Evolutionary conservation across 2,113 vertebrate species (phyloP).

Genomic region (Malurus melanocephalus): DNA sequence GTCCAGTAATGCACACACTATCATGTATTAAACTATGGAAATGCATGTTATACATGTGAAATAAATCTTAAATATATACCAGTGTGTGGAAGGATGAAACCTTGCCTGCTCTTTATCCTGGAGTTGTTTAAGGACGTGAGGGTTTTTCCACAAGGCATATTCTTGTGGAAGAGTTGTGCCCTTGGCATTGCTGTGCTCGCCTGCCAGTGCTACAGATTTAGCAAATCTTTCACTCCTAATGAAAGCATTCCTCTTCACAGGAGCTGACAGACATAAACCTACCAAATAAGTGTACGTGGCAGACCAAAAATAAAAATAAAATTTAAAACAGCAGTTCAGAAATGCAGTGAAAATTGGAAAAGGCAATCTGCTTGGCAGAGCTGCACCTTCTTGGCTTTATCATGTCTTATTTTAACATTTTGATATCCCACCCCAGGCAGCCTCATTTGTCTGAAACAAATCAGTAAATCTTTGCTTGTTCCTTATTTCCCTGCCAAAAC

Average conservation of each 20-base stretch:
- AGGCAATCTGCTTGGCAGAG: not conserved
- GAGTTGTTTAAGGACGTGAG: not conserved
- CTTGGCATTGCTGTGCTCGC: accelerated
- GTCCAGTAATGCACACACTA: not conserved
- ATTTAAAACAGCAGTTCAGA: not conserved
- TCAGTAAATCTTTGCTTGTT: not conserved
- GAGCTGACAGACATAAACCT: not conserved
- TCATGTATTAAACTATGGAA: not conserved
- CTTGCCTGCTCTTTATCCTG: not conserved
- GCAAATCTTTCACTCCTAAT: not conserved
- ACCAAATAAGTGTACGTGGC: not conserved
- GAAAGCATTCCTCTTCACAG: not conserved
- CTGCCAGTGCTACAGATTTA: not conserved
- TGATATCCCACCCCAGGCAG: not conserved
- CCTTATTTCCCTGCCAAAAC: not conserved
- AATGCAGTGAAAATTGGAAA: not conserved
- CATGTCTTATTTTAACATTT: not conserved
- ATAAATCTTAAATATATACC: not conserved
- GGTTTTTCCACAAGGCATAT: not conserved
- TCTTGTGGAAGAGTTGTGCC: not conserved
- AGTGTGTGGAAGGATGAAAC: not conserved
- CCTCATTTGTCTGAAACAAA: not conserved
- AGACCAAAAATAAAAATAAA: not conserved
- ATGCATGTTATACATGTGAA: not conserved
- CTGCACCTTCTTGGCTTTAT: not conserved